Percentiles rank a stretch among this genome's conserved stretches.
Conservation (phyloP, 2,888 invertebrate species). For the Oligia strigilis region DNA sequence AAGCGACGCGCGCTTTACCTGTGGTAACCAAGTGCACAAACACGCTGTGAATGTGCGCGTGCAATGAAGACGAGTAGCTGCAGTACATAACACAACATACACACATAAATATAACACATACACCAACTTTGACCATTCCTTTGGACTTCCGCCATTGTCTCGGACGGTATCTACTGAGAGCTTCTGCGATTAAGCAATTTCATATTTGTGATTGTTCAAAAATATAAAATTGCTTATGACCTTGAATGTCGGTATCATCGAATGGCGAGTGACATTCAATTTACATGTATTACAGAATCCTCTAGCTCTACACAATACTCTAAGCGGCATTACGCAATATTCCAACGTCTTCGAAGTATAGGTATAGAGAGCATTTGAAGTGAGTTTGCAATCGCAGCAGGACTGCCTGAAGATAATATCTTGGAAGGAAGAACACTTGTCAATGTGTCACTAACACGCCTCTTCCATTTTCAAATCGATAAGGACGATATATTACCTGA, state of each 20-base stretch:
- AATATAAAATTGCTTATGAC: not conserved
- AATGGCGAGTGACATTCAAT: slow-evolving; percentile 26
- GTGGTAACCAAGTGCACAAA: not conserved
- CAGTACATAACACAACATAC: not conserved
- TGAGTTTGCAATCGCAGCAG: slow-evolving; percentile 67
- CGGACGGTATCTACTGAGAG: not conserved
- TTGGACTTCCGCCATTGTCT: not conserved
- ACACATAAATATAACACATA: not conserved
- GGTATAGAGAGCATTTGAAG: slow-evolving; percentile 50
- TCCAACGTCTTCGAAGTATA: slow-evolving; percentile 38
- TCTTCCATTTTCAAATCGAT: slow-evolving; percentile 51
- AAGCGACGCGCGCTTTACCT: not conserved
- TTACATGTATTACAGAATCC: slow-evolving; percentile 23
- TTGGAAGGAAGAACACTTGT: slow-evolving; percentile 65
- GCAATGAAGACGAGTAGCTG: not conserved
- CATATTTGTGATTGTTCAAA: too few species aligned
- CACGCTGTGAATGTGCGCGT: not conserved
- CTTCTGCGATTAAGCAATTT: not conserved
- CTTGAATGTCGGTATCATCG: not conserved
- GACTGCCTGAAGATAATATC: slow-evolving; percentile 61
- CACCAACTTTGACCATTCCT: not conserved
- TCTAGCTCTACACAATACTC: slow-evolving; percentile 37
- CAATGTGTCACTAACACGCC: slow-evolving; percentile 65
- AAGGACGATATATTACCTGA: slow-evolving; percentile 46
- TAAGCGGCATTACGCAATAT: slow-evolving; percentile 47